Evolutionary conservation across 2,797 vertebrate species (phyloP), one percentile per base, ranked within the genome.

Genomic region (Rousettus madagascariensis): DNA sequence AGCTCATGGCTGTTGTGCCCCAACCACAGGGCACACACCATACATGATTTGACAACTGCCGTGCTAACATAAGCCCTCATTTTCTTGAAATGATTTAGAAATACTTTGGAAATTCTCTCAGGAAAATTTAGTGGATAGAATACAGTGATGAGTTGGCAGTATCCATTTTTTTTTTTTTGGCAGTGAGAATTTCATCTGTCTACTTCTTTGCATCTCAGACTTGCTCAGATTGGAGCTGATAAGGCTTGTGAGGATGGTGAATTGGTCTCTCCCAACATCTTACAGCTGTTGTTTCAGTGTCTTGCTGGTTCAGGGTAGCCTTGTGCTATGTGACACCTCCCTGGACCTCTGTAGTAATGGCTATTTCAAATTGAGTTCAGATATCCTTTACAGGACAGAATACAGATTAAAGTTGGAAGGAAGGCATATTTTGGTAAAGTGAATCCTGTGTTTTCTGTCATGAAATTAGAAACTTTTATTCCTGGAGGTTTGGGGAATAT

Each of bases 11-110:
- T 43, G 3, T 79, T 82, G 55, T 36, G 16, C 24, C 66, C 79
- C 7, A 5, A 88, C 43, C 83, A 66, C 79, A 71, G 84, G 63
- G 77, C 33, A 86, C 33, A 86, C 24, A 19, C 77, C 43, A 20
- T 80, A 63, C 33, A 0, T 86, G 79, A 94, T 90, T 93, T 93
- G 91, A 90, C 74, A 94, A 83, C 87, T 96, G 95, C 90, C 88
- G 49, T 90, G 94, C 95, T 97, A 86, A 92, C 93, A 95, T 13
- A 89, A 78, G 74, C 82, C 57, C 66, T 96, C 69, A 72, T 96
- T 97, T 96, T 96, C 72, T 82, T 92, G 90, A 92, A 92, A 55
- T 59, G 85, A 95, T 92, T 75, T 91, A 95, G 92, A 97, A 95
- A 75, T 97, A 90, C 86, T 71, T 92, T 65, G 36, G 93, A 96